Base-by-base conservation (phyloP, 2,888 invertebrate genomes). In the Asteroscopus sphinx region DNA sequence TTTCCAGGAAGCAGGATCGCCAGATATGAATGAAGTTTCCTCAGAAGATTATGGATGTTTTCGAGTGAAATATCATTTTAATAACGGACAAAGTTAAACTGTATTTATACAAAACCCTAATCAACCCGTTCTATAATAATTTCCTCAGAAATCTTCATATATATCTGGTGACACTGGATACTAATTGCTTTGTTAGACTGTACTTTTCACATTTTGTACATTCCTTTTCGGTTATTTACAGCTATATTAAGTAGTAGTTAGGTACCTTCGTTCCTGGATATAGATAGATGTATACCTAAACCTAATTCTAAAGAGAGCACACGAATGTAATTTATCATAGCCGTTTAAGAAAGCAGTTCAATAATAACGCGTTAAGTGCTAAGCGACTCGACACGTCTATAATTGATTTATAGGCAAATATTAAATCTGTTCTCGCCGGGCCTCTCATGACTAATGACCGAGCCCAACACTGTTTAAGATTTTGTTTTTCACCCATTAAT, bases 351-450 rank as follows among this genome's bases (percentile, higher is more conserved):
- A 88, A 88, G 81, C 52, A 80, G 78, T 70, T 78, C 83, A 81
- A 88, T 87, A 88, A 85, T 84, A 88, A 83, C 86, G 86, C 84
- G 85, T 83, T 85, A 87, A 87, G 85, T 85, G 82, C 77, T 83
- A 81, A 86, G 84, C 84, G 87, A 83, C 86, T 82, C 84, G 82
- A 85, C 88, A 86, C 82, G 87, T 82, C 83, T 72, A 76, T 91
- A 92, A 91, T 92, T 92, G 91, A 92, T 92, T 91, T 91, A 92
- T 92, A 91, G 92, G 91, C 89, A 91, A 92, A 92, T 92, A 92
- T 92, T 92, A 91, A 90, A 90, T 90, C 89, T 89, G 88, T 92
- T 93, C 92, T 88, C 91, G 87, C 91, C 87, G 82, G 81, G 85
- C 75, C 66, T 79, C 71, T 68, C 51, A 80, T 91, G 89, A 92